phyloP scores from a whole-genome alignment of 2,888 invertebrate genomes.

The Drosophila gaucha region DNA sequence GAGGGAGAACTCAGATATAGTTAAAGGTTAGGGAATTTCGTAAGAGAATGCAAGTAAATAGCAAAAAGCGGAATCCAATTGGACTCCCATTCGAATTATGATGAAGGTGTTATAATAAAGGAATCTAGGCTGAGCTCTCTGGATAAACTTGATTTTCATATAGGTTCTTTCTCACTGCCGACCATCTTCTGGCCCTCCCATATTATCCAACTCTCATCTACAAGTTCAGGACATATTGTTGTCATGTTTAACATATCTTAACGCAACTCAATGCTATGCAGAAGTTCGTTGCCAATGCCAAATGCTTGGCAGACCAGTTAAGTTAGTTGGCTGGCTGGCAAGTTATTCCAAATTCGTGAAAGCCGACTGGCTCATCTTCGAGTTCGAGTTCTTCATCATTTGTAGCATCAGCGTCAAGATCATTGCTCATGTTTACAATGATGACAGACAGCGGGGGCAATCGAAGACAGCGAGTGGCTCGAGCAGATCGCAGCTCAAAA shows the following conservation, averaged over 20 bases:
- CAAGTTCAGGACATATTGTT: conserved; percentile 79
- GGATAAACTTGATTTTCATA: not conserved
- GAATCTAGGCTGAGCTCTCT: too few relatives aligned
- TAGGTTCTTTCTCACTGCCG: not conserved
- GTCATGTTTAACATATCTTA: conserved; percentile 82
- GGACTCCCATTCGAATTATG: too few relatives aligned
- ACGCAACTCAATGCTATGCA: conserved; percentile 70
- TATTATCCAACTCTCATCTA: conserved; percentile 53
- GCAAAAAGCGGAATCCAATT: not conserved
- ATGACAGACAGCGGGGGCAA: conserved; percentile 74
- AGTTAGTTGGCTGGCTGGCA: conserved; percentile 29
- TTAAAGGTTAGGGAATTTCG: not conserved
- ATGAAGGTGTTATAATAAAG: too few relatives aligned
- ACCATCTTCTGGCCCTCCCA: not conserved
- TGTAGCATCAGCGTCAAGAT: conserved; percentile 84
- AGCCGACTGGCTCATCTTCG: conserved; percentile 62
- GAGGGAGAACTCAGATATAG: not conserved
- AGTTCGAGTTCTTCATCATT: conserved; percentile 83
- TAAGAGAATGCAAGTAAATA: not conserved
- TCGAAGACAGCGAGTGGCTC: conserved; percentile 26
- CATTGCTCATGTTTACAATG: conserved; percentile 84
- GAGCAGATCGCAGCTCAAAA: conserved; percentile 19
- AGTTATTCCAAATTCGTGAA: conserved; percentile 43
- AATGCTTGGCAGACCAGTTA: conserved; percentile 54
- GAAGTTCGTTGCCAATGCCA: conserved; percentile 11